A percentile compares a stretch with the other conserved stretches of the same genome.
phyloP scores from a whole-genome alignment of 1,140 invertebrate genomes.

The Lerema accius region DNA sequence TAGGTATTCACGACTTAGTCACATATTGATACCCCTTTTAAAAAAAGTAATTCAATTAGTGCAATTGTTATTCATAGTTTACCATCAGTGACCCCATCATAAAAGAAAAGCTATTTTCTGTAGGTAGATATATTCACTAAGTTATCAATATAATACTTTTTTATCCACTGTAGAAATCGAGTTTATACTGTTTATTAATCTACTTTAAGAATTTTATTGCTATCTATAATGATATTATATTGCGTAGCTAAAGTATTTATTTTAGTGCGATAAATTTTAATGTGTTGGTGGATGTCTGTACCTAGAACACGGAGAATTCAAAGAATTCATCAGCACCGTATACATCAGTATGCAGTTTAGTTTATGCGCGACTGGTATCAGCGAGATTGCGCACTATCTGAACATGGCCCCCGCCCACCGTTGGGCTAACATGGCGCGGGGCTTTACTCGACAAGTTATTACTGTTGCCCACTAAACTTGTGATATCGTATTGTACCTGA shows the following conservation, averaged over 20 bases:
- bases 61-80: no score
- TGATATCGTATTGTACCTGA: constrained; percentile 5
- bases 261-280: background rate
- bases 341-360: constrained; percentile 7
- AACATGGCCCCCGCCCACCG: constrained; percentile 35
- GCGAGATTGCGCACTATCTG: constrained; percentile 34
- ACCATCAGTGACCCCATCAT: no score
- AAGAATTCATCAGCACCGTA: constrained; percentile 29
- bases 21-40: no score
- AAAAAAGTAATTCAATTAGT: no score
- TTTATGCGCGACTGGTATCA: constrained; percentile 37
- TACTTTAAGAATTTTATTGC: no score
- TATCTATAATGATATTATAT: no score
- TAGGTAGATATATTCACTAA: no score
- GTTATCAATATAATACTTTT: no score
- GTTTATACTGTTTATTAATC: no score
- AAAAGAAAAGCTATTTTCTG: no score
- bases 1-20: no score
- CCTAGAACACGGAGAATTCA: constrained; percentile 5
- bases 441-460: constrained; percentile 23
- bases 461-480: constrained; percentile 21
- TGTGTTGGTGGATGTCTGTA: background rate
- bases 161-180: no score
- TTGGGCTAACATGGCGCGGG: constrained; percentile 33
- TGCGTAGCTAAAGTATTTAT: background rate